These are phyloP conservation scores for Arion vulgaris DNA, from an alignment of 1,140 invertebrate species.

Conservation along the genomic window DNA sequence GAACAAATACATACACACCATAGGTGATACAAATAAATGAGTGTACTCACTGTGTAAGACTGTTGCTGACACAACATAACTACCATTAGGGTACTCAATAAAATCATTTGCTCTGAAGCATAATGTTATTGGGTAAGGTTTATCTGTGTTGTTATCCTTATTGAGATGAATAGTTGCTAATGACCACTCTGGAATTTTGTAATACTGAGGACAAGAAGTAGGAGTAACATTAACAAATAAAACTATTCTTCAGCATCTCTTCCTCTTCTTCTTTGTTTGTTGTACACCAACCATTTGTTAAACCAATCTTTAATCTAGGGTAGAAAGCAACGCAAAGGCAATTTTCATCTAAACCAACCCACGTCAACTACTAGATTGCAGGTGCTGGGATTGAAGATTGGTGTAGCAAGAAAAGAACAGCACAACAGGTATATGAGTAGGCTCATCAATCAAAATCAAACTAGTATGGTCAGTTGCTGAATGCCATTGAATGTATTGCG, in stretches of 20 bases:
- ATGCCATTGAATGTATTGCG: too few relatives aligned
- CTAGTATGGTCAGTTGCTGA: too few relatives aligned
- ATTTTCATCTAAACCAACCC: too few relatives aligned
- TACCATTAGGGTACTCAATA: constrained; percentile 32
- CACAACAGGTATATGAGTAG: too few relatives aligned
- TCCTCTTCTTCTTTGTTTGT: too few relatives aligned
- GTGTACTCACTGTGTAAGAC: constrained; percentile 38
- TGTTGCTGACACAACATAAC: constrained; percentile 32
- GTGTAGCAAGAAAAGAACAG: too few relatives aligned
- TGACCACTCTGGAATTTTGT: constrained; percentile 34
- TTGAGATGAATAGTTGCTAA: constrained; percentile 32
- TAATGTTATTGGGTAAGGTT: constrained; percentile 33
- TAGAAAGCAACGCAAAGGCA: not conserved
- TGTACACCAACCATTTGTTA: too few relatives aligned
- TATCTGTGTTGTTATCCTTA: constrained; percentile 3
- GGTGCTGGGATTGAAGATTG: too few relatives aligned
- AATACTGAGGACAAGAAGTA: constrained; percentile 39
- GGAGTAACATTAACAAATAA: too few relatives aligned
- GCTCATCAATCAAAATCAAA: too few relatives aligned
- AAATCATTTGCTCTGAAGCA: constrained; percentile 42
- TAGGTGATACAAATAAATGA: not conserved
- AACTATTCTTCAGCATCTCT: too few relatives aligned
- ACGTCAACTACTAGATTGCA: too few relatives aligned
- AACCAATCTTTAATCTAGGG: not conserved
- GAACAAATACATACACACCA: not conserved